Conservation (phyloP, 2,113 vertebrate genomes). For the Phodopus roborovskii region DNA sequence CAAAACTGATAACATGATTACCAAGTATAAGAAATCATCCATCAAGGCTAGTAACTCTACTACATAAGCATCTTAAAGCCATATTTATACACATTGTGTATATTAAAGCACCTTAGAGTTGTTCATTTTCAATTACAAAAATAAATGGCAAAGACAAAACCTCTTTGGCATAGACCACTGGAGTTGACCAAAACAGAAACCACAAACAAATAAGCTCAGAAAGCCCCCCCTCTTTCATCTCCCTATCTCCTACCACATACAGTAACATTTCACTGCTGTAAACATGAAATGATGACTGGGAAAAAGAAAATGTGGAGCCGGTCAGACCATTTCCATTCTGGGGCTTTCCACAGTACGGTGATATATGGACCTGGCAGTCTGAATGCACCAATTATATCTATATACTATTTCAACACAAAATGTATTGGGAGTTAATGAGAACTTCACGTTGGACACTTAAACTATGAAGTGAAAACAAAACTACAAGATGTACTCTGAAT, state of each 20-base stretch:
- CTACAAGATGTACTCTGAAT: not conserved
- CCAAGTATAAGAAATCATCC: not conserved
- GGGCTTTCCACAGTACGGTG: not conserved
- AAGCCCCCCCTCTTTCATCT: not conserved
- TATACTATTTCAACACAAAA: constrained; percentile 33
- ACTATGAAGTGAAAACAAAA: constrained; percentile 58
- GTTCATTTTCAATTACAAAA: not conserved
- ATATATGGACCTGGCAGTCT: not conserved
- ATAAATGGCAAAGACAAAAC: not conserved
- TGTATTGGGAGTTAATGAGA: constrained; percentile 62
- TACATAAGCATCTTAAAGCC: not conserved
- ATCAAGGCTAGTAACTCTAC: not conserved
- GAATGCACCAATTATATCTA: constrained; percentile 20
- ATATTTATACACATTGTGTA: not conserved
- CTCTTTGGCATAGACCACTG: not conserved
- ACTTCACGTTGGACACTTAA: constrained; percentile 62
- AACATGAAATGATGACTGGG: not conserved
- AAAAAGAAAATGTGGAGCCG: not conserved
- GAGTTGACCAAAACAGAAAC: not conserved
- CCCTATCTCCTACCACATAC: not conserved
- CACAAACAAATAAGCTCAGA: not conserved
- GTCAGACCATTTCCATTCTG: not conserved
- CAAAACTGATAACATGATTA: not conserved
- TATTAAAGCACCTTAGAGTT: not conserved
- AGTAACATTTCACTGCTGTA: not conserved